phyloP scores from a whole-genome alignment of 2,888 invertebrate genomes.

The Papilio demoleus region DNA sequence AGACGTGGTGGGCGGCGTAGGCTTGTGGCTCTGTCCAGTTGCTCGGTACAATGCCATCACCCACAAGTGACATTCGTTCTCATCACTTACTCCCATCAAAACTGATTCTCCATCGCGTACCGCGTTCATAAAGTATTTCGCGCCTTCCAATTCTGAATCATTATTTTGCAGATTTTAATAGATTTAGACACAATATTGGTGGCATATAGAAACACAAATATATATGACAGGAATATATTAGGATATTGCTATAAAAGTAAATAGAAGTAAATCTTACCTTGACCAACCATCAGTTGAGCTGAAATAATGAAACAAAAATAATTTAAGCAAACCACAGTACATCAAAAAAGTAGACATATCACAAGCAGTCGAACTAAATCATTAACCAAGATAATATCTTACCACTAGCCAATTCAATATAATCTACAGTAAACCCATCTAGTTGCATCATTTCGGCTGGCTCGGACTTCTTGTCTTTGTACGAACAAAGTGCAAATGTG shows the following conservation, averaged over 20 bases:
- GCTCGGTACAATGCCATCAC: constrained; percentile 99
- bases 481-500: constrained; percentile 99
- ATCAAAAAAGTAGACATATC: neutral
- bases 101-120: constrained; percentile 99
- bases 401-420: constrained; percentile 98
- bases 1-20: constrained; percentile 95
- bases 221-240: neutral
- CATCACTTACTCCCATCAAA: constrained; percentile 97
- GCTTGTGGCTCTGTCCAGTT: constrained; percentile 99
- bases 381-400: constrained; percentile 52
- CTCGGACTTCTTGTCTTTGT: constrained; percentile 99
- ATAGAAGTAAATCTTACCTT: constrained; percentile 84
- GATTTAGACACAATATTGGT: neutral
- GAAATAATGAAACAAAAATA: constrained; percentile 57
- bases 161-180: constrained; percentile 45
- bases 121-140: constrained; percentile 98
- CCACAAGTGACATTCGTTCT: constrained; percentile 99
- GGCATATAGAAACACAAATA: constrained; percentile 4
- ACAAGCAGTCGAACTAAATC: neutral
- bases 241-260: too few species aligned
- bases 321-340: neutral
- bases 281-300: constrained; percentile 96
- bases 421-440: constrained; percentile 99
- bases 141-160: constrained; percentile 92
- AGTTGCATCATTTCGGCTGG: constrained; percentile 99